These are phyloP conservation scores for Clarias magur DNA, from an alignment of 2,113 vertebrate genomes.

Conservation along the genomic window DNA sequence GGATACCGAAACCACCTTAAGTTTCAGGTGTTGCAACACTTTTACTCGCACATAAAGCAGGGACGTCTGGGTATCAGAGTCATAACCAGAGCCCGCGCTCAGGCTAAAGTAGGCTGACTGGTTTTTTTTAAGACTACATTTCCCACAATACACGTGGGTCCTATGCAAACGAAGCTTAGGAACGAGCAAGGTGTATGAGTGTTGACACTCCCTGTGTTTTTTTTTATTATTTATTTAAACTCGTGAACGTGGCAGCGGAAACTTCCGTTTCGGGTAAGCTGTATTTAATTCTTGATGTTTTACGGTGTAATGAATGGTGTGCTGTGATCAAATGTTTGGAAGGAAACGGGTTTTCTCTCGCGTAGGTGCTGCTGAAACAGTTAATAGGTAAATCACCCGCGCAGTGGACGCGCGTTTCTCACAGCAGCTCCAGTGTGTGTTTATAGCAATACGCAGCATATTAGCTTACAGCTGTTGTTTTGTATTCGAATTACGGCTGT, in stretches of 20 bases:
- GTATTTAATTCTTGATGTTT: not conserved
- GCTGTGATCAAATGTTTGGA: not conserved
- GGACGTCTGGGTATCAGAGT: constrained; percentile 67
- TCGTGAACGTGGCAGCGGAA: not conserved
- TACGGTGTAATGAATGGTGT: not conserved
- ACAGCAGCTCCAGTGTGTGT: not conserved
- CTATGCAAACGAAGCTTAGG: constrained; percentile 35
- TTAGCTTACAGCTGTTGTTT: not conserved
- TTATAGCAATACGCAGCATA: not conserved
- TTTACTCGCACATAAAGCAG: constrained; percentile 41
- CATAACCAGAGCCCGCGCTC: fast-evolving
- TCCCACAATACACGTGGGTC: constrained; percentile 64
- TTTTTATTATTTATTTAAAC: constrained; percentile 10
- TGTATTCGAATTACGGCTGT: not conserved
- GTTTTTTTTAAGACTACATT: constrained; percentile 56
- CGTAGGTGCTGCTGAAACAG: not conserved
- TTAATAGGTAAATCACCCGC: not conserved
- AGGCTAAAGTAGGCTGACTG: not conserved
- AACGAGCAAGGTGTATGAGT: constrained; percentile 47
- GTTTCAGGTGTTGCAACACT: constrained; percentile 71
- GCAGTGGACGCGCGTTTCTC: not conserved
- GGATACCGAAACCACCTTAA: constrained; percentile 65
- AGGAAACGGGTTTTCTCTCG: not conserved
- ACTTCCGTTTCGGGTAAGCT: constrained; percentile 29
- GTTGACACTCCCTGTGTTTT: constrained; percentile 37